Conservation (phyloP, 2,113 vertebrate genomes). For the Myiozetetes cayanensis region DNA sequence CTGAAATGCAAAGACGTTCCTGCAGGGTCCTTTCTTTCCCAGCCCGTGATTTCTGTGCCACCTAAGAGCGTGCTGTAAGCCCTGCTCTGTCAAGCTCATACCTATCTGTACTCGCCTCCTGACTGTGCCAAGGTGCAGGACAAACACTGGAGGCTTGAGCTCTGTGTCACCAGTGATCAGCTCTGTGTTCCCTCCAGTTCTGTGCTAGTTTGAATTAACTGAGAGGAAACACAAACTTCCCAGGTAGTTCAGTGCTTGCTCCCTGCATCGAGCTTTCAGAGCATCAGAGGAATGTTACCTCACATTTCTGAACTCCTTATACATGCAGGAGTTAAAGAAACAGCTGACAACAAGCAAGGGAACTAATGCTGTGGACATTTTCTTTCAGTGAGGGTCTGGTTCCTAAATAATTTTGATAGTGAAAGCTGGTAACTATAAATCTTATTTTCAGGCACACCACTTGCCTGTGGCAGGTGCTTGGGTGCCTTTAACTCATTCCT, state of each 20-base stretch:
- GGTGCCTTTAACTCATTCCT: not conserved
- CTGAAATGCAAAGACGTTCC: not conserved
- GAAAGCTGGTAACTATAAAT: not conserved
- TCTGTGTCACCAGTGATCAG: not conserved
- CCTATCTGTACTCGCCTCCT: fast-evolving
- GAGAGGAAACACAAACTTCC: not conserved
- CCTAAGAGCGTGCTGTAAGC: not conserved
- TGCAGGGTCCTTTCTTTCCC: not conserved
- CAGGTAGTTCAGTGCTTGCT: not conserved
- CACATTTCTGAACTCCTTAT: not conserved
- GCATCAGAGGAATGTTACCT: not conserved
- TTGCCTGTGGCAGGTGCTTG: not conserved
- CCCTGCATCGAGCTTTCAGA: not conserved
- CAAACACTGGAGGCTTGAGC: not conserved
- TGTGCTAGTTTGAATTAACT: not conserved
- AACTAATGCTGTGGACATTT: not conserved
- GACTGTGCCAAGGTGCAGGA: not conserved
- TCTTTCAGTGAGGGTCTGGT: not conserved
- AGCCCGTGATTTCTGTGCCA: not conserved
- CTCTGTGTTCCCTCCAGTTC: not conserved
- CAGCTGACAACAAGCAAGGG: not conserved
- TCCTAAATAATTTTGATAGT: not conserved
- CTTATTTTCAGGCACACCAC: not conserved
- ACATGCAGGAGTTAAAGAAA: not conserved
- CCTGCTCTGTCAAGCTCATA: not conserved